Conservation (phyloP, 2,888 invertebrate genomes). For the Anorthoa munda region DNA sequence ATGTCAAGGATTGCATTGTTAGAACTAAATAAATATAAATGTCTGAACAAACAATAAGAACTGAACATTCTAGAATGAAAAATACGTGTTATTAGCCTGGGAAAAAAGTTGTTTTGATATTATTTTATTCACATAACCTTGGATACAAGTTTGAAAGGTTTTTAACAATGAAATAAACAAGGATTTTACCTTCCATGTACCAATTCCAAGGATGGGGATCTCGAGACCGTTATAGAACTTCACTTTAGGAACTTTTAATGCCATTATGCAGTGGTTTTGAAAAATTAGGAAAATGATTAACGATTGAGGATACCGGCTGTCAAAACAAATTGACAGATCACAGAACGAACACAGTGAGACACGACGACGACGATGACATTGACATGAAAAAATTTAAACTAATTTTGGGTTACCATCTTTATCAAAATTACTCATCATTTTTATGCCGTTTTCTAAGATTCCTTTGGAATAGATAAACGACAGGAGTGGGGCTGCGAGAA, state of each 20-base stretch:
- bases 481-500: background rate
- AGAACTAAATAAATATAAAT: background rate
- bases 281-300: background rate
- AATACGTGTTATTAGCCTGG: slow-evolving; percentile 3
- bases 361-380: background rate
- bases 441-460: too few relatives aligned
- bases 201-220: slow-evolving; percentile 94
- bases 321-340: slow-evolving; percentile 3
- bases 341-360: background rate
- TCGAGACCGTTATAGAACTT: slow-evolving; percentile 92
- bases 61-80: slow-evolving; percentile 3
- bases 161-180: slow-evolving; percentile 7
- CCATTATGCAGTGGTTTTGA: slow-evolving; percentile 71
- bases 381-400: background rate
- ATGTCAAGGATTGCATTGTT: background rate
- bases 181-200: slow-evolving; percentile 94
- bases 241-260: slow-evolving; percentile 87
- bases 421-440: background rate
- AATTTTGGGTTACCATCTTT: slow-evolving; percentile 9
- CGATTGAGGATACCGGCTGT: slow-evolving; percentile 16
- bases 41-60: background rate
- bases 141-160: background rate
- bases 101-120: slow-evolving; percentile 18
- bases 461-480: background rate
- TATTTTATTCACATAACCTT: background rate